Conservation (phyloP, 2,113 vertebrate species). For the Embiotoca jacksoni region DNA sequence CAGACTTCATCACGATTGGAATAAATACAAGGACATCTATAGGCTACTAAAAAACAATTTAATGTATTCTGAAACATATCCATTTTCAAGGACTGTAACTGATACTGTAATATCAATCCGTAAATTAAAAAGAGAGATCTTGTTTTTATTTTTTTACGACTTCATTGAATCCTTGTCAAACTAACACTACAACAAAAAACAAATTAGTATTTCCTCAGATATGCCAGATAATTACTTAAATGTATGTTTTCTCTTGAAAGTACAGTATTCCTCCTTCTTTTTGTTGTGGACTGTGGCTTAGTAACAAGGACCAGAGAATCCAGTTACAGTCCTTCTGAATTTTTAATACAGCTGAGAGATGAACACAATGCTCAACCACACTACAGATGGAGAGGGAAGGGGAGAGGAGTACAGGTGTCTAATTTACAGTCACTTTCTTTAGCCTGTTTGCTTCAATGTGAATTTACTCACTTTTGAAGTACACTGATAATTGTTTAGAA, state of each 20-base stretch:
- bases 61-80: neutral
- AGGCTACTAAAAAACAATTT: neutral
- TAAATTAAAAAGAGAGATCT: no score
- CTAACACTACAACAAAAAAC: neutral
- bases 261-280: slow-evolving; percentile 54
- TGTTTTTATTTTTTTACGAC: neutral
- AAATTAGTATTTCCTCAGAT: slow-evolving; percentile 2
- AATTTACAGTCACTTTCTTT: slow-evolving; percentile 71
- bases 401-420: slow-evolving; percentile 64
- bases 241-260: slow-evolving; percentile 29
- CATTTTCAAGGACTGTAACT: neutral
- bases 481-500: neutral
- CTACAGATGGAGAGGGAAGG: slow-evolving; percentile 71
- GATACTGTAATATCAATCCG: no score
- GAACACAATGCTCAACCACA: slow-evolving; percentile 81
- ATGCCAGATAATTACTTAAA: slow-evolving; percentile 11
- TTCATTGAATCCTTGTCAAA: neutral
- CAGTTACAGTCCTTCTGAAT: slow-evolving; percentile 83
- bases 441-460: slow-evolving; percentile 35
- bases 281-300: slow-evolving; percentile 80
- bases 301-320: slow-evolving; percentile 80
- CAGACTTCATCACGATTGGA: no score
- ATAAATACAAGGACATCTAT: no score
- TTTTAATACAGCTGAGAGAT: slow-evolving; percentile 82
- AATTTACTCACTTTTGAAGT: slow-evolving; percentile 26